Percentiles rank a stretch among this genome's conserved stretches.
These are phyloP conservation scores for Eupithecia dodoneata DNA, from an alignment of 2,888 invertebrate genomes.

Conservation along the genomic window DNA sequence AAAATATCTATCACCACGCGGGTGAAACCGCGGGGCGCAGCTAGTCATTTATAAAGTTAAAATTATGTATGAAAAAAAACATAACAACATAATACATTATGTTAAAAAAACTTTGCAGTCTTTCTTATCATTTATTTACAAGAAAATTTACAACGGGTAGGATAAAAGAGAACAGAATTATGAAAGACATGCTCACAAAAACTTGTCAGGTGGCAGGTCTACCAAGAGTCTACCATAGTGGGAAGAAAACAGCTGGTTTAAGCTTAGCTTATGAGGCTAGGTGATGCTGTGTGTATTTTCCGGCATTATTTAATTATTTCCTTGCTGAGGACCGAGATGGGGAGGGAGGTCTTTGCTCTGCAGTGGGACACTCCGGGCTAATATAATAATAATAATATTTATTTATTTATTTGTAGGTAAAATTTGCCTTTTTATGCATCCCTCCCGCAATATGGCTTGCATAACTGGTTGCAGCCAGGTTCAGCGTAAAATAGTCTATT, in stretches of 20 bases:
- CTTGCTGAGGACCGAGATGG: too few species aligned
- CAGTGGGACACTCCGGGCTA: too few species aligned
- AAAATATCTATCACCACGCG: too few species aligned
- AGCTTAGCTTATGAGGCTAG: neutral
- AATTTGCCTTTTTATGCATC: too few species aligned
- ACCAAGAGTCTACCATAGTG: conserved; percentile 11
- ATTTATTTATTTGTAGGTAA: too few species aligned
- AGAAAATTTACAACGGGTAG: conserved; percentile 44
- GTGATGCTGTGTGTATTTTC: neutral
- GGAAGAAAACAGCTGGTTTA: conserved; percentile 6
- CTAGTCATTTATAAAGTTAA: too few species aligned
- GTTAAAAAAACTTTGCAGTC: neutral
- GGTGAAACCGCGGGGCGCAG: too few species aligned
- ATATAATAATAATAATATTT: too few species aligned
- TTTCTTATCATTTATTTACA: neutral
- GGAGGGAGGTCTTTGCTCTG: too few species aligned
- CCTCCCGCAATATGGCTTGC: too few species aligned
- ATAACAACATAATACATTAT: neutral
- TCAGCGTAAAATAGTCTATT: too few species aligned
- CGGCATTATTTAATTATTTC: neutral
- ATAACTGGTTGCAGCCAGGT: too few species aligned
- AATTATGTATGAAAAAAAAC: neutral
- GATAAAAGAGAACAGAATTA: conserved; percentile 62
- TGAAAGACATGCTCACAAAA: conserved; percentile 56
- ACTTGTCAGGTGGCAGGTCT: conserved; percentile 68